phyloP scores from a whole-genome alignment of 2,888 invertebrate species.

The Watsonalla binaria region DNA sequence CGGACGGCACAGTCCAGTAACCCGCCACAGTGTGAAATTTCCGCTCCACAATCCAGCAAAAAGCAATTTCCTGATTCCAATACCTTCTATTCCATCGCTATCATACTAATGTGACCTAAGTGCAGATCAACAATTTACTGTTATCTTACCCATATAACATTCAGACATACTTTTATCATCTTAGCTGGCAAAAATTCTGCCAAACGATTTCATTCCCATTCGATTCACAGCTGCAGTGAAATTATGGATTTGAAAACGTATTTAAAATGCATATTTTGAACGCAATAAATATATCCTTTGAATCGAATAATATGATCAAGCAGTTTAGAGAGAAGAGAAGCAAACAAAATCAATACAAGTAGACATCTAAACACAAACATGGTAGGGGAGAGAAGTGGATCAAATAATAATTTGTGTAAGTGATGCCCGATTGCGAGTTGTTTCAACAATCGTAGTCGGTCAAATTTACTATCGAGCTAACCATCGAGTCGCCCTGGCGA shows the following conservation, averaged over 20 bases:
- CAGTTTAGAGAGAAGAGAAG: no score
- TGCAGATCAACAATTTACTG: background rate
- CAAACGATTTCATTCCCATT: background rate
- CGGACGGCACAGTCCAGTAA: background rate
- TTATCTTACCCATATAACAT: background rate
- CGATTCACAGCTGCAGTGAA: background rate
- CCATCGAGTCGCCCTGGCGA: no score
- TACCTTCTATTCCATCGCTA: conserved; percentile 15
- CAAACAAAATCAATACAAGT: no score
- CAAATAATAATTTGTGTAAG: background rate
- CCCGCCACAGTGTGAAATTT: conserved; percentile 19
- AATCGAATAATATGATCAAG: no score
- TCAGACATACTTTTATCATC: background rate
- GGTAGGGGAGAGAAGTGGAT: no score
- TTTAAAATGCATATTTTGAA: background rate
- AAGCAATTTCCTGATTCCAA: conserved; percentile 36
- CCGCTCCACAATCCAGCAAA: conserved; percentile 23
- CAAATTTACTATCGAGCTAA: no score
- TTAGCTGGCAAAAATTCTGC: background rate
- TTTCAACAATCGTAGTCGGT: no score
- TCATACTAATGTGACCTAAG: conserved; percentile 8
- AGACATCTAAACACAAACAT: no score
- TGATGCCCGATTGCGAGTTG: no score
- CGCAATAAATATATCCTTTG: no score
- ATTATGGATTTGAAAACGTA: background rate